These are phyloP conservation scores for Macroteleia sp. DNA, from an alignment of 2,888 invertebrate species.

Conservation along the genomic window DNA sequence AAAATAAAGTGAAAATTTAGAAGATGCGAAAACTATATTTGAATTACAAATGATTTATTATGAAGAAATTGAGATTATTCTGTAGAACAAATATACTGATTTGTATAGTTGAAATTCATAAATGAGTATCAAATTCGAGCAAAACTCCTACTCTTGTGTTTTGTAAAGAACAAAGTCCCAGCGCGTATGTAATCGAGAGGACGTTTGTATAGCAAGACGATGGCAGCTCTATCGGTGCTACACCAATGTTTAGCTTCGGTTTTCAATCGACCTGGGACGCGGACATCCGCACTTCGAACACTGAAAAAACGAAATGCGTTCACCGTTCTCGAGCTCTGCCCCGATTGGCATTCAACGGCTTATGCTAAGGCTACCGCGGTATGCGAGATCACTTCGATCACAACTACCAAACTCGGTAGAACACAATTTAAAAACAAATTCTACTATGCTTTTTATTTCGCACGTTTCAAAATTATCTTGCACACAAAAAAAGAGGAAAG, in stretches of 20 bases:
- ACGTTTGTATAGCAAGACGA: conserved; percentile 82
- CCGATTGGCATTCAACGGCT: conserved; percentile 58
- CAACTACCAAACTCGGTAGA: conserved; percentile 49
- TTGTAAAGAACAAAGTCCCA: conserved; percentile 56
- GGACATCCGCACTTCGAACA: conserved; percentile 66
- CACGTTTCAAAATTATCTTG: conserved; percentile 25
- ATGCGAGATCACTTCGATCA: conserved; percentile 56
- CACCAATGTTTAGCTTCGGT: conserved; percentile 64
- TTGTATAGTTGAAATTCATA: conserved; percentile 3
- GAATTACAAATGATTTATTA: too few species aligned
- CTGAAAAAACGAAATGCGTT: conserved; percentile 60
- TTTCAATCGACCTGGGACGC: conserved; percentile 70
- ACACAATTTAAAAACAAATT: conserved; percentile 38
- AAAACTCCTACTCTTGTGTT: conserved; percentile 69
- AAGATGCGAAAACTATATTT: too few species aligned
- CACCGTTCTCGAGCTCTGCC: conserved; percentile 60
- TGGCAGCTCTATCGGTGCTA: conserved; percentile 82
- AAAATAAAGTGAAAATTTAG: too few species aligned
- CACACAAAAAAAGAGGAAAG: too few species aligned
- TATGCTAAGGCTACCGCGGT: conserved; percentile 53
- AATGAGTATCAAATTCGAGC: conserved; percentile 29
- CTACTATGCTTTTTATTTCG: conserved; percentile 44
- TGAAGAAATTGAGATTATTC: too few species aligned
- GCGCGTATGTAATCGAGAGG: conserved; percentile 75
- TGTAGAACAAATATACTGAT: background rate